A percentile compares a stretch with the other conserved stretches of the same genome.
Evolutionary conservation across 2,113 vertebrate genomes (phyloP).

Genomic region (Dascyllus trimaculatus): DNA sequence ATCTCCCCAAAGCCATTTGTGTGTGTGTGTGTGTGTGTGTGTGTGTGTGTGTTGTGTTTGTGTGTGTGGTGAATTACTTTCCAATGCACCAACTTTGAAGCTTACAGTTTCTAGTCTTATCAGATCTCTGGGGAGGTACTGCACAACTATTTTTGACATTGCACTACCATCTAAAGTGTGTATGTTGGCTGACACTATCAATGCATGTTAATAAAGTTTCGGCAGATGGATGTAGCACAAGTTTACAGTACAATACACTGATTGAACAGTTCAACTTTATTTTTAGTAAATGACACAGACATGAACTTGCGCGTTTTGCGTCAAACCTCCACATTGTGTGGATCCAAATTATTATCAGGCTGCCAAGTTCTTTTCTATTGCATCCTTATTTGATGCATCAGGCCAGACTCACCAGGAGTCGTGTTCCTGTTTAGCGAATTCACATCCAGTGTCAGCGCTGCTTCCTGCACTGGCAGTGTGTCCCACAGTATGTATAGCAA

Average conservation of each 20-base stretch:
- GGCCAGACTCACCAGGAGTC: not conserved
- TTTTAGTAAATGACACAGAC: too few species aligned
- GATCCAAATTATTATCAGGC: too few species aligned
- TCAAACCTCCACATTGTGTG: too few species aligned
- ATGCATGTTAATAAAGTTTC: not conserved
- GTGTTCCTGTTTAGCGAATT: too few species aligned
- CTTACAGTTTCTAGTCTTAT: constrained; percentile 40
- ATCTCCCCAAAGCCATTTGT: constrained; percentile 45
- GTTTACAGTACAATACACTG: not conserved
- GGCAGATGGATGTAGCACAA: not conserved
- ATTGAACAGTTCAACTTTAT: not conserved
- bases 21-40: constrained; percentile 24
- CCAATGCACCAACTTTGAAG: constrained; percentile 43
- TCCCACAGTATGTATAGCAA: too few species aligned
- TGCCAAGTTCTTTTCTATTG: not conserved
- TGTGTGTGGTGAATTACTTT: constrained; percentile 30
- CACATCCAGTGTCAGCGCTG: too few species aligned
- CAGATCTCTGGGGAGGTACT: constrained; percentile 24
- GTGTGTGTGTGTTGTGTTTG: constrained; percentile 17
- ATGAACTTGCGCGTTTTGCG: too few species aligned
- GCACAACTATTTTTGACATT: constrained; percentile 15
- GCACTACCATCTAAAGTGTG: not conserved
- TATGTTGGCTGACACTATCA: not conserved
- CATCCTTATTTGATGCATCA: not conserved
- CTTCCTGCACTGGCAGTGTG: too few species aligned